These are phyloP conservation scores for Cyphomyrmex costatus DNA, from an alignment of 1,140 invertebrate genomes.

Conservation along the genomic window DNA sequence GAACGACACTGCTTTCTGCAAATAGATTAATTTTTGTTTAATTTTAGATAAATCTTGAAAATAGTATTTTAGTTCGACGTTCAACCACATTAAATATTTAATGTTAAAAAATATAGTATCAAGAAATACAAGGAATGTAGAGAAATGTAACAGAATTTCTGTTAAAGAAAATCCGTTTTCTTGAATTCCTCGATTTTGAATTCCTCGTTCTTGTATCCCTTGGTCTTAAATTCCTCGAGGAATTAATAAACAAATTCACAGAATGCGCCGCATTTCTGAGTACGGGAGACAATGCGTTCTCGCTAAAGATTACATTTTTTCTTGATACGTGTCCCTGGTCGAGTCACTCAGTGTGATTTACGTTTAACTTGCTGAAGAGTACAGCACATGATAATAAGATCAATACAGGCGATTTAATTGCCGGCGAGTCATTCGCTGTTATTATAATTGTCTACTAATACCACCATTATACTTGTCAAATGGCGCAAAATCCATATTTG, in stretches of 20 bases:
- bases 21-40: too few species aligned
- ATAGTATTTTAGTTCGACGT: background rate
- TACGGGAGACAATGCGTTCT: background rate
- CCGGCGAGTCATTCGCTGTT: background rate
- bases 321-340: background rate
- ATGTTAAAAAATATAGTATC: background rate
- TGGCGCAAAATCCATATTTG: background rate
- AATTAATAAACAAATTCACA: background rate
- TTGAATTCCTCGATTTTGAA: background rate
- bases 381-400: constrained; percentile 25
- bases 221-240: background rate
- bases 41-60: too few species aligned
- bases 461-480: background rate
- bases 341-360: background rate
- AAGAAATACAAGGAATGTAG: background rate
- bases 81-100: background rate
- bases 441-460: constrained; percentile 5
- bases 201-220: too few species aligned
- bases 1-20: background rate
- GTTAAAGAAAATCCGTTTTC: background rate
- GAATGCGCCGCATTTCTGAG: background rate
- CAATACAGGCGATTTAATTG: constrained; percentile 5
- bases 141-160: background rate
- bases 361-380: background rate
- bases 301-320: background rate